Evolutionary conservation across 2,797 vertebrate genomes (phyloP), one percentile per base, ranked within the genome.

Genomic region (Poeciliopsis gracilis): DNA sequence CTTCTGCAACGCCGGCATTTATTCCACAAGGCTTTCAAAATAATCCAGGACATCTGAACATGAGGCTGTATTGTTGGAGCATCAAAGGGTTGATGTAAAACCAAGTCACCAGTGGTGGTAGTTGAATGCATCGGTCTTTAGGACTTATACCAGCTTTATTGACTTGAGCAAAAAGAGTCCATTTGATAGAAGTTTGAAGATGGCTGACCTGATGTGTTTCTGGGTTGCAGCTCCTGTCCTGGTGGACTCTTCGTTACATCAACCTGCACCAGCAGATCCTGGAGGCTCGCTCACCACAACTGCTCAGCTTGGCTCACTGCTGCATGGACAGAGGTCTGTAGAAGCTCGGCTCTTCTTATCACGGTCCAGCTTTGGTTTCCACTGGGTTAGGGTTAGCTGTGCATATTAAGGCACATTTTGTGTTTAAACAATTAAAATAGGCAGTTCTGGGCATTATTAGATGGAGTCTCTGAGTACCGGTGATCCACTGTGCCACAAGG

Each of bases 231-330:
- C 94, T 96, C 0, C 90, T 98, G 79, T 92, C 97, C 1, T 99
- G 97, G 97, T 99, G 98, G 98, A 97, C 96, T 0, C 86, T 99
- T 72, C 95, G 97, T 72, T 99, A 94, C 83, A 84, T 96, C 78
- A 94, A 87, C 84, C 92, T 98, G 83, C 98, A 99, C 88, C 98
- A 99, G 91, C 97, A 98, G 36, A 85, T 99, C 83, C 89, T 99
- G 79, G 98, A 97, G 87, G 97, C 97, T 53, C 95, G 96, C 77
- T 99, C 98, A 18, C 94, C 91, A 18, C 94, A 97, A 87, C 97
- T 99, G 0, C 94, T 95, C 75, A 57, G 59, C 82, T 67, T 98
- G 85, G 95, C 96, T 1, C 93, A 95, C 76, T 84, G 79, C 82
- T 95, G 96, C 92, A 95, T 97, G 63, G 92, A 96, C 73, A 93